Percentiles rank a stretch among this genome's conserved stretches.
phyloP scores from a whole-genome alignment of 1,140 invertebrate genomes.

The Trichogramma pretiosum region DNA sequence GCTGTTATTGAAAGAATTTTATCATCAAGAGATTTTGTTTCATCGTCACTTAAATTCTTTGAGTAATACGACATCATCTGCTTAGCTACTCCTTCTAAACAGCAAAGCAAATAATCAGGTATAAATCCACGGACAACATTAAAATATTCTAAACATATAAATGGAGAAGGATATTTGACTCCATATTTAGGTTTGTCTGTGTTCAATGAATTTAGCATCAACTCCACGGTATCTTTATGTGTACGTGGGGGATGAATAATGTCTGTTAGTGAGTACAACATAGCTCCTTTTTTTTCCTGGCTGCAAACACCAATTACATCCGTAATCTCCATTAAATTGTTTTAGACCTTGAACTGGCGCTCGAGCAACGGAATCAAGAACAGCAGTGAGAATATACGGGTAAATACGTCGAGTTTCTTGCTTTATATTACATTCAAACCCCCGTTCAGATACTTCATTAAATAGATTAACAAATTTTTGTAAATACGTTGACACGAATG shows the following conservation, averaged over 20 bases:
- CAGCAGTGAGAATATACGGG: background rate
- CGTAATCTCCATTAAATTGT: slow-evolving; percentile 8
- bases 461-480: background rate
- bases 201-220: background rate
- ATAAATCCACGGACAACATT: background rate
- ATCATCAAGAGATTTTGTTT: background rate
- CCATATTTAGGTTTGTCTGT: background rate
- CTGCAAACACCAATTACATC: slow-evolving; percentile 4
- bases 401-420: background rate
- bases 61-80: background rate
- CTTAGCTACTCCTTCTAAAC: background rate
- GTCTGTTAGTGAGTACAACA: background rate
- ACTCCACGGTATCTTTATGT: background rate
- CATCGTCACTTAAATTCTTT: background rate
- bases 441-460: background rate
- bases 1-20: background rate
- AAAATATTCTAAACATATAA: background rate
- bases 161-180: background rate
- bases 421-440: background rate
- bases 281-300: background rate
- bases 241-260: background rate
- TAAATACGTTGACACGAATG: background rate
- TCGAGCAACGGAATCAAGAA: too few relatives aligned
- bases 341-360: too few relatives aligned
- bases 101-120: background rate